These are phyloP conservation scores for Orchestes rusci DNA, from an alignment of 2,888 invertebrate species.

Conservation along the genomic window DNA sequence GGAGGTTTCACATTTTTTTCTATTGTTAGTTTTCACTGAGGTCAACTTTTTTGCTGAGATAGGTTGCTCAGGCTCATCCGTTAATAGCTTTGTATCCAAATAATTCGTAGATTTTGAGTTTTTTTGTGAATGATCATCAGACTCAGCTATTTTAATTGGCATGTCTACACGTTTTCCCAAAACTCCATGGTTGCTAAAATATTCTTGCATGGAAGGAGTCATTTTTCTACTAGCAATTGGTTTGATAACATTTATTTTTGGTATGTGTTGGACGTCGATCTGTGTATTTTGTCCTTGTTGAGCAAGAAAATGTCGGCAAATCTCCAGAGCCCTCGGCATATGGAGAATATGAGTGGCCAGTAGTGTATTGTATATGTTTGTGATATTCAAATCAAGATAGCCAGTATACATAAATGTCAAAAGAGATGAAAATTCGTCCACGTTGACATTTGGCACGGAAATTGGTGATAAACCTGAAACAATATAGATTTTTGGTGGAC, in stretches of 20 bases:
- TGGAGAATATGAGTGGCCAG: constrained; percentile 65
- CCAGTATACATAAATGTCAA: constrained; percentile 72
- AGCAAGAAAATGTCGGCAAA: constrained; percentile 58
- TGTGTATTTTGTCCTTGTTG: constrained; percentile 35
- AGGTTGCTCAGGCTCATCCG: constrained; percentile 18
- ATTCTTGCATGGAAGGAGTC: constrained; percentile 34
- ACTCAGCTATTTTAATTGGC: constrained; percentile 30
- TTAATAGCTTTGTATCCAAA: background rate
- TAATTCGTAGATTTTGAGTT: background rate
- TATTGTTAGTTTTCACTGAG: constrained; percentile 3
- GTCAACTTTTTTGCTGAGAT: constrained; percentile 21
- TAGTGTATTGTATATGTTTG: constrained; percentile 65
- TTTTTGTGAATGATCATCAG: background rate
- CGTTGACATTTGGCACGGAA: constrained; percentile 50
- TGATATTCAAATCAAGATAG: constrained; percentile 58
- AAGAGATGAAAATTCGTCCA: constrained; percentile 59
- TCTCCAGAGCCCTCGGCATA: constrained; percentile 64
- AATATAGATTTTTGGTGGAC: constrained; percentile 1
- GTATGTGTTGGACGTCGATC: constrained; percentile 16
- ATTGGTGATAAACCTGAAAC: constrained; percentile 40
- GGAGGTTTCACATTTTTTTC: constrained; percentile 18
- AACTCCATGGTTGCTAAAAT: constrained; percentile 25
- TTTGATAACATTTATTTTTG: constrained; percentile 45
- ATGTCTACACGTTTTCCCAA: constrained; percentile 39
- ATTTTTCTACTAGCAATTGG: constrained; percentile 50